A percentile compares a stretch with the other conserved stretches of the same genome.
Evolutionary conservation across 2,888 invertebrate species (phyloP).

Genomic region (Leptinotarsa peninsularis): DNA sequence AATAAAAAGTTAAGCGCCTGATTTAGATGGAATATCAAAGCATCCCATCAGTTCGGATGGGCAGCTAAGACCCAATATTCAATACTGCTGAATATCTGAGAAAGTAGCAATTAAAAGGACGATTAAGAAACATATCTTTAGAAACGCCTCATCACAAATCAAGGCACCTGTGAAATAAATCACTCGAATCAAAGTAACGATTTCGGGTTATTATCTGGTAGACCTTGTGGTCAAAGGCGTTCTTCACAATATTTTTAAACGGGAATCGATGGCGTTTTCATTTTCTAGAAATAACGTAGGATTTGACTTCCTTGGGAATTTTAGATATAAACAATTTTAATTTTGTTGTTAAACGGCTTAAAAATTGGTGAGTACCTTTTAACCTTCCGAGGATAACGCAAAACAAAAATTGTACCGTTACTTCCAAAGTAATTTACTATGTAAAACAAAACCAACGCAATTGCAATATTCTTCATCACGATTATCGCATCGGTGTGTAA

Average conservation of each 20-base stretch:
- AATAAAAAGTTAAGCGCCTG: constrained; percentile 47
- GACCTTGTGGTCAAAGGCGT: constrained; percentile 45
- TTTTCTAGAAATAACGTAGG: no score
- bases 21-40: constrained; percentile 52
- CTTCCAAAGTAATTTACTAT: no score
- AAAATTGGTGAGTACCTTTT: no score
- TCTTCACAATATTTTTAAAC: not conserved
- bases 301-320: no score
- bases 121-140: constrained; percentile 61
- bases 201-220: constrained; percentile 54
- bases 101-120: constrained; percentile 63
- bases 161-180: constrained; percentile 63
- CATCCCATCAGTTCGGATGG: constrained; percentile 43
- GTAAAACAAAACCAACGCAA: no score
- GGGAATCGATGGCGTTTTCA: not conserved
- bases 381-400: no score
- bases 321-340: no score
- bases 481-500: no score
- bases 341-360: no score
- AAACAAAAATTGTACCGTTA: no score
- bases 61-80: constrained; percentile 21
- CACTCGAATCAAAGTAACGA: constrained; percentile 54
- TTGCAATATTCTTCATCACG: no score
- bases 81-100: constrained; percentile 49
- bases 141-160: constrained; percentile 64